These are phyloP conservation scores for Stenodema calcarata DNA, from an alignment of 2,888 invertebrate species.

Conservation along the genomic window DNA sequence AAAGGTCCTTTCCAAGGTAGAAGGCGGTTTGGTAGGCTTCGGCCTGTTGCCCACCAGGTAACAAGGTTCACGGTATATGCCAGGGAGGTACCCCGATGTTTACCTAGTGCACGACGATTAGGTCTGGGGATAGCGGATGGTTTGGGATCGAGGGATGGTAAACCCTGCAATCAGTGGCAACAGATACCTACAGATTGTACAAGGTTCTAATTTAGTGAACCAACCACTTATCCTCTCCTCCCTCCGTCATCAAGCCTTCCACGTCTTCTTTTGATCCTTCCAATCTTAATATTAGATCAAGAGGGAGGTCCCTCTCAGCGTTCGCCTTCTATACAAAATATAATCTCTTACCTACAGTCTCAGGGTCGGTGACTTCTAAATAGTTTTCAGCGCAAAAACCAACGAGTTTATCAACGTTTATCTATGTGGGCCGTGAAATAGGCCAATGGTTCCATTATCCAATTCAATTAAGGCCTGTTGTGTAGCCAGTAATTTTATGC, in stretches of 20 bases:
- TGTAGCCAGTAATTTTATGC: no score
- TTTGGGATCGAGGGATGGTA: background rate
- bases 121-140: background rate
- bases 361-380: background rate
- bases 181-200: slow-evolving; percentile 21
- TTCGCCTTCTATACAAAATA: background rate
- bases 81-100: background rate
- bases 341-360: background rate
- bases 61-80: slow-evolving; percentile 1
- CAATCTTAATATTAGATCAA: slow-evolving; percentile 37
- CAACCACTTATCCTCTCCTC: slow-evolving; percentile 12
- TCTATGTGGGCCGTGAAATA: background rate
- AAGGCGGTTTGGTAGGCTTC: background rate
- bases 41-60: background rate
- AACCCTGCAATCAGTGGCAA: slow-evolving; percentile 39
- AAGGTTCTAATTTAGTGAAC: slow-evolving; percentile 36
- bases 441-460: background rate
- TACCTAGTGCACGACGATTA: slow-evolving; percentile 7
- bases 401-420: background rate
- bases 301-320: background rate
- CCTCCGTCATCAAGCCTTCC: background rate
- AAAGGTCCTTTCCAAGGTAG: background rate
- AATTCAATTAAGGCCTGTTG: background rate
- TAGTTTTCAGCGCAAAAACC: background rate
- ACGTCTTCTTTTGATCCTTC: slow-evolving; percentile 12